Evolutionary conservation across 1,140 invertebrate genomes (phyloP), one percentile per base, ranked within the genome.

Genomic region (Eupeodes corollae): DNA sequence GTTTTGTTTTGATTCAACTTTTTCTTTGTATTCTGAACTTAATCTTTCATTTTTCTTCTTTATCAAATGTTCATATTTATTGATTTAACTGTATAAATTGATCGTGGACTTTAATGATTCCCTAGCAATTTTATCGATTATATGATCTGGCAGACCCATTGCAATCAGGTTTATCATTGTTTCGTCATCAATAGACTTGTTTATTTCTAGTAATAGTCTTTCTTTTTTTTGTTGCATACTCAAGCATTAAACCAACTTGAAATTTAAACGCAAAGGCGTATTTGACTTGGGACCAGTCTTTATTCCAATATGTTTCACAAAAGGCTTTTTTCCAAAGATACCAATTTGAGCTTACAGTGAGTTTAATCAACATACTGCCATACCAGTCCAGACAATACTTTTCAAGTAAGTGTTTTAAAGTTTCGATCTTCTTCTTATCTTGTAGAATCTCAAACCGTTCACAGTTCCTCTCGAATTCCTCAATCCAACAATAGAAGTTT

Each of bases 151-250:
- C 46, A 56, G 44, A 18, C 51, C 56, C 16, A 42, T 19, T 31
- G 42, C 54, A 40, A 54, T 54, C 12, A 52, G 38, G 38, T 55
- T 41, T 15, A 58, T 51, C 16, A 56, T 15, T 12, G 52, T 52
- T 15, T 21, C 16, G 10, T 38, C 41, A 31, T 49, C 47, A 37
- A 54, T 56, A 13, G 35, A 39, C 49, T 48, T 50, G 12, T 44
- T 47, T 15, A 51, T 40, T 39, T 58, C 51, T 45, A 55, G 51
- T 42, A 54, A 50, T 26, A 50, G 51, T 47, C 47, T 52, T 53
- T 55, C 56, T 50, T 61, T 64, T n/a, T 50, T 52, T 64, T 26
- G 55, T 48, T 5, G 57, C 61, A 63, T 68, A 64, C 53, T 59
- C 58, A 47, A 66, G 37, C 39, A 66, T 53, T 6, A 57, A 56